Evolutionary conservation across 2,797 vertebrate genomes (phyloP).

Genomic region (Rhodeus uyekii): DNA sequence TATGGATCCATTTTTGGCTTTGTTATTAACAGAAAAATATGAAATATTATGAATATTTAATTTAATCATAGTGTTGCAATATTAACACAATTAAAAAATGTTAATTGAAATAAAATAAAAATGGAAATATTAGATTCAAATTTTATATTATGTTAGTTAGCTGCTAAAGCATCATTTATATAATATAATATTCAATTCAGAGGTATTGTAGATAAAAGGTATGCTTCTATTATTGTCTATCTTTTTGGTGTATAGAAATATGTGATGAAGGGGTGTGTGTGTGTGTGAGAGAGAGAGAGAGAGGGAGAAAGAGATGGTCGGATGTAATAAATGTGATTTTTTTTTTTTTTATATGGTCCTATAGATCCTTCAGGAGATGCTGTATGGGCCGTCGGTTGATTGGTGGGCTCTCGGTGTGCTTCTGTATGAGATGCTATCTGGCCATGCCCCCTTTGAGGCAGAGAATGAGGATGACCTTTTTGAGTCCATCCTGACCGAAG

Average conservation of each 20-base stretch:
- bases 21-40: too few relatives aligned
- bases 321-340: conserved; percentile 7
- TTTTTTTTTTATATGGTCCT: conserved; percentile 38
- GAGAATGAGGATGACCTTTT: conserved; percentile 98
- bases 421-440: conserved; percentile 96
- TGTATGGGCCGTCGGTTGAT: conserved; percentile 93
- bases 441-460: conserved; percentile 94
- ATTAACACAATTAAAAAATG: too few relatives aligned
- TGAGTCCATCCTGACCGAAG: conserved; percentile 93
- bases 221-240: neutral
- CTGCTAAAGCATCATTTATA: neutral
- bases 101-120: neutral
- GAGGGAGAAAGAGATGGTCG: neutral
- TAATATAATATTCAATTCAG: neutral
- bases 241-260: neutral
- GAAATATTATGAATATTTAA: too few relatives aligned
- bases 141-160: neutral
- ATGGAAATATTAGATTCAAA: too few relatives aligned
- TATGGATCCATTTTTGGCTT: neutral
- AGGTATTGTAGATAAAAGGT: neutral
- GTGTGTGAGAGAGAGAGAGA: neutral
- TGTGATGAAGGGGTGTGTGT: neutral
- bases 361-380: conserved; percentile 96
- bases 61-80: too few relatives aligned
- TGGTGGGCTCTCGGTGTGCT: conserved; percentile 99